Evolutionary conservation across 2,113 vertebrate genomes (phyloP).

Genomic region (Tragelaphus strepsiceros): DNA sequence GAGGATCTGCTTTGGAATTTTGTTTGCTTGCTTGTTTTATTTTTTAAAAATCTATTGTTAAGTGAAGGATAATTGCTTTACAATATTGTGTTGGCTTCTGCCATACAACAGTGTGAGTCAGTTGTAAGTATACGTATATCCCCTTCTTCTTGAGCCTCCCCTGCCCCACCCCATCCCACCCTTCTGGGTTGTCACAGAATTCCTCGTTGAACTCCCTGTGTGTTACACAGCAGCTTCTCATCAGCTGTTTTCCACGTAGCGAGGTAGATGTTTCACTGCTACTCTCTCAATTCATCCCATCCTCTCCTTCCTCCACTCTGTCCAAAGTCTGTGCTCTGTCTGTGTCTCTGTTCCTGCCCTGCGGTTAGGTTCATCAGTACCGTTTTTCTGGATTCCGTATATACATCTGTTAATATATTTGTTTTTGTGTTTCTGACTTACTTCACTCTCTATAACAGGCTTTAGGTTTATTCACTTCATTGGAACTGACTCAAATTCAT

Average conservation of each 20-base stretch:
- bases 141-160: neutral
- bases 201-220: neutral
- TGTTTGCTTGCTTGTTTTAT: neutral
- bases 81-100: neutral
- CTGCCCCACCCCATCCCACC: neutral
- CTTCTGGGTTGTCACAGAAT: neutral
- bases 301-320: neutral
- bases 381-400: neutral
- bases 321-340: neutral
- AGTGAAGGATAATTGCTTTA: neutral
- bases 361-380: neutral
- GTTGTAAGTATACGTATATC: neutral
- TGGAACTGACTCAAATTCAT: neutral
- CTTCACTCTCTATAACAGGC: neutral
- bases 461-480: neutral
- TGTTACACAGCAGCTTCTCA: neutral
- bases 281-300: neutral
- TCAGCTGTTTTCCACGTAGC: neutral
- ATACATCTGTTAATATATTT: neutral
- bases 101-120: neutral
- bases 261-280: neutral
- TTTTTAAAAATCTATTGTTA: neutral
- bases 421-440: neutral
- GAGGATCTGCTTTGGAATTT: neutral
- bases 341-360: neutral